These are phyloP conservation scores for Octodon degus DNA, from an alignment of 2,113 vertebrate genomes.

Conservation along the genomic window DNA sequence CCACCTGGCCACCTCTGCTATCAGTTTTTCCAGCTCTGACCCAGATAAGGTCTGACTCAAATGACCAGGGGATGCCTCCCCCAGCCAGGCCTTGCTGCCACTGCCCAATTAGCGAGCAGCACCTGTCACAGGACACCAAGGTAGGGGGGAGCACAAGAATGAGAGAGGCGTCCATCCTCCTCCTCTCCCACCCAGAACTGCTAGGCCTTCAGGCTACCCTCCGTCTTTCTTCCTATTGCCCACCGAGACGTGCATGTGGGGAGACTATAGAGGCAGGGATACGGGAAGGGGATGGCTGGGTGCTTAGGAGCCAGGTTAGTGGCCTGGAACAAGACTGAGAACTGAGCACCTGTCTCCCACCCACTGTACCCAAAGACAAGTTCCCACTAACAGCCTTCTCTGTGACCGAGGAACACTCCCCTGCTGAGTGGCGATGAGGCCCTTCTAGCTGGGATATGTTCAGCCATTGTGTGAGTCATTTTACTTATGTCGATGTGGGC, in stretches of 20 bases:
- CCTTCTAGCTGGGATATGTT: background rate
- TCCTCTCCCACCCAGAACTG: background rate
- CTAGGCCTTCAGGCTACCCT: background rate
- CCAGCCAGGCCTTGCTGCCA: background rate
- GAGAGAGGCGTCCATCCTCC: background rate
- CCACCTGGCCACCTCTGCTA: conserved; percentile 61
- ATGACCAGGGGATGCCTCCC: background rate
- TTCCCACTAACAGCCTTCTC: background rate
- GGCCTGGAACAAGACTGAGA: background rate
- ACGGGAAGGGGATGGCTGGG: rapidly evolving
- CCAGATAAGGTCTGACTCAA: background rate
- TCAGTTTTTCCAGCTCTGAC: conserved; percentile 56
- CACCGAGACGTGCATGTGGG: background rate
- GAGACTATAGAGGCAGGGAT: background rate
- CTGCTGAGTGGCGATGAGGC: background rate
- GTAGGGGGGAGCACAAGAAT: background rate
- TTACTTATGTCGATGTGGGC: background rate
- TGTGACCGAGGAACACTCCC: background rate
- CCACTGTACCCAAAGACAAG: background rate
- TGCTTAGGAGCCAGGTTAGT: background rate
- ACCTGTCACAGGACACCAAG: background rate
- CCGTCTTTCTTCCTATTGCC: background rate
- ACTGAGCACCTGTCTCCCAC: background rate
- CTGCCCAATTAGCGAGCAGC: background rate
- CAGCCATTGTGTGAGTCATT: background rate